Percentiles rank a stretch among this genome's conserved stretches.
Conservation (phyloP, 2,797 vertebrate genomes). For the Aratinga solstitialis region DNA sequence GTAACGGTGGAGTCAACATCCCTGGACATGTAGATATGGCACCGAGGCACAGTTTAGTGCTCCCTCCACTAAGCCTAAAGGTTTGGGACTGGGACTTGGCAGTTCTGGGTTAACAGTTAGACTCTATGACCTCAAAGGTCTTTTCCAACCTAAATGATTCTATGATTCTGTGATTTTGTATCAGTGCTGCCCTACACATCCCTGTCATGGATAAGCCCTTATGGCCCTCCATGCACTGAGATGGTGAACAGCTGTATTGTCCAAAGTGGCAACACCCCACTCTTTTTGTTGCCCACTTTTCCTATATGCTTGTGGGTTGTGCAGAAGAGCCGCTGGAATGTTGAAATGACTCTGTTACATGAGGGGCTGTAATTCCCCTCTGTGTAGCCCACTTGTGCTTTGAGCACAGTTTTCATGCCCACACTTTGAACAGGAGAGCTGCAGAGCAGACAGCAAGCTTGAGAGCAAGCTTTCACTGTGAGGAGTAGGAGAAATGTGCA, state of each 20-base stretch:
- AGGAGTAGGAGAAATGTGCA: conserved; percentile 20
- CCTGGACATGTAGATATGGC: fast-evolving
- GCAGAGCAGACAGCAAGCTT: not conserved
- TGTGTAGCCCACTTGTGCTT: not conserved
- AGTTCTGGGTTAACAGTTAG: not conserved
- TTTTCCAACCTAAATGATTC: not conserved
- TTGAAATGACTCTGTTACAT: not conserved
- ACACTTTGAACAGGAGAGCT: not conserved
- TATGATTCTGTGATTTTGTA: not conserved
- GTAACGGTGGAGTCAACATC: not conserved
- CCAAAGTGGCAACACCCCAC: not conserved
- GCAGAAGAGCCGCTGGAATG: not conserved
- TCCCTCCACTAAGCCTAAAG: too few species aligned
- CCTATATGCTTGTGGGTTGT: not conserved
- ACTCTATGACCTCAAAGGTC: not conserved
- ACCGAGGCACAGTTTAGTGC: not conserved
- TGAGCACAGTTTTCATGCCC: not conserved
- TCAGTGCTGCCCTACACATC: not conserved
- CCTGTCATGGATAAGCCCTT: not conserved
- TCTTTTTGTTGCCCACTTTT: not conserved
- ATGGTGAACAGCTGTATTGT: not conserved
- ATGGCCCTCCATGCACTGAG: fast-evolving
- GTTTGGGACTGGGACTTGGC: not conserved
- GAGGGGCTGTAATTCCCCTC: not conserved
- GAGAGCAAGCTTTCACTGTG: not conserved